phyloP scores from a whole-genome alignment of 2,888 invertebrate genomes.

The Drosophila paracracens region DNA sequence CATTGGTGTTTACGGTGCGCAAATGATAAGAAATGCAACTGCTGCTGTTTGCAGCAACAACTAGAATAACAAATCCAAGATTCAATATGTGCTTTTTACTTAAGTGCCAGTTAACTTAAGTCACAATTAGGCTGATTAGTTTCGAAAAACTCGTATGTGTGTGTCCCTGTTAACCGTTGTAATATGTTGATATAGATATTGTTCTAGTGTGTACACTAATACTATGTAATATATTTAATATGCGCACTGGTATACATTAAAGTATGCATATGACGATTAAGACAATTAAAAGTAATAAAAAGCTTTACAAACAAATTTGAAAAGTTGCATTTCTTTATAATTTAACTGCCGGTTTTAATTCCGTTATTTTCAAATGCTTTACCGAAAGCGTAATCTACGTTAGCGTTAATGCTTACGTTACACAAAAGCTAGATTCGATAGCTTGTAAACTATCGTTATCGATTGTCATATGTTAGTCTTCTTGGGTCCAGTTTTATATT shows the following conservation, averaged over 20 bases:
- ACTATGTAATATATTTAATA: conserved; percentile 55
- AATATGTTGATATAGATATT: conserved; percentile 40
- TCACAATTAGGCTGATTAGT: conserved; percentile 56
- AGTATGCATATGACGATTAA: conserved; percentile 54
- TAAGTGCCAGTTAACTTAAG: conserved; percentile 62
- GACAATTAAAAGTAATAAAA: conserved; percentile 59
- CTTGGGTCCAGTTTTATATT: not conserved
- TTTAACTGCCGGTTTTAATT: too few relatives aligned
- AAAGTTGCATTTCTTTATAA: conserved; percentile 3
- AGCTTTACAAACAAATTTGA: conserved; percentile 38
- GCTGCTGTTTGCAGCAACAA: conserved; percentile 7
- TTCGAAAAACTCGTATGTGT: conserved; percentile 36
- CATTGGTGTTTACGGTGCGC: conserved; percentile 83
- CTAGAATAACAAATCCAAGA: conserved; percentile 27
- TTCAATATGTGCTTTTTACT: conserved; percentile 62
- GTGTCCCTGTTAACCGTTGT: conserved; percentile 51
- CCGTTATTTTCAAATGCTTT: not conserved
- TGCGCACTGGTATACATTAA: conserved; percentile 41
- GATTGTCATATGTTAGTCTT: not conserved
- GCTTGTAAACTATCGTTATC: conserved; percentile 1
- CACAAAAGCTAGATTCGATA: not conserved
- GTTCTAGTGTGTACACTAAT: conserved; percentile 46
- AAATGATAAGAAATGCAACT: conserved; percentile 74
- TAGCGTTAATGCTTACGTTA: conserved; percentile 2
- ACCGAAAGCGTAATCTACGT: not conserved